Base-by-base conservation (phyloP, 2,888 invertebrate genomes). In the Odontothrips loti region DNA sequence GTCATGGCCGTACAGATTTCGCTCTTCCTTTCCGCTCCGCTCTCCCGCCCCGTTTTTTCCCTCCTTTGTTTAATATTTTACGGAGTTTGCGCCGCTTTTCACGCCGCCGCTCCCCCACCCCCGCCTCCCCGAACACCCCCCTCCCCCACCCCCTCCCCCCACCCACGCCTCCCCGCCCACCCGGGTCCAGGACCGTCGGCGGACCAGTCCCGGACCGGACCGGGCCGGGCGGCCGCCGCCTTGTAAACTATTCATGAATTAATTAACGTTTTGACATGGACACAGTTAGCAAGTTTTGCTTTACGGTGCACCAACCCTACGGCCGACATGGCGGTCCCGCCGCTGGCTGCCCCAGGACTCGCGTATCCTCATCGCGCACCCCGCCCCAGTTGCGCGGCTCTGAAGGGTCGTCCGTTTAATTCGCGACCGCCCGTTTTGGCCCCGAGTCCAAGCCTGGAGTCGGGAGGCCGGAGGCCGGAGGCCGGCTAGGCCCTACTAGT, bases 191-290 rank as follows among this genome's bases (percentile, higher is more conserved):
- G 34, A 6, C 34, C 34, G 34, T 2, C 34, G 34, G 34, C 34
- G 34, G 34, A 6, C 34, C 34, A 43, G 34, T 20, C 58, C 15
- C 58, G 58, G 12, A 20, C 68, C n/a, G 23, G 68, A 68, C 68
- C 68, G 23, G 68, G 34, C 3, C 68, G 27, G 58, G 17, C 27
- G 27, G 68, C 27, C 68, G 17, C 27, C 68, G 68, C 27, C 68
- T 75, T 75, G 68, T 75, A 75, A 75, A 75, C 68, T 75, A 75
- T 75, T 75, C 68, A 75, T 75, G 68, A 75, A 75, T 75, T 75
- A 75, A 75, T 75, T 75, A 75, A 75, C 68, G 68, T 75, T 75
- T 75, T 75, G 68, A 75, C 68, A 75, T 75, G 68, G 68, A 75
- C 68, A 23, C 68, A 75, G 68, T 75, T 27, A 75, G 68, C 68